Evolutionary conservation across 2,888 invertebrate species (phyloP), one percentile per base, ranked within the genome.

Genomic region (Catocala fraxini): DNA sequence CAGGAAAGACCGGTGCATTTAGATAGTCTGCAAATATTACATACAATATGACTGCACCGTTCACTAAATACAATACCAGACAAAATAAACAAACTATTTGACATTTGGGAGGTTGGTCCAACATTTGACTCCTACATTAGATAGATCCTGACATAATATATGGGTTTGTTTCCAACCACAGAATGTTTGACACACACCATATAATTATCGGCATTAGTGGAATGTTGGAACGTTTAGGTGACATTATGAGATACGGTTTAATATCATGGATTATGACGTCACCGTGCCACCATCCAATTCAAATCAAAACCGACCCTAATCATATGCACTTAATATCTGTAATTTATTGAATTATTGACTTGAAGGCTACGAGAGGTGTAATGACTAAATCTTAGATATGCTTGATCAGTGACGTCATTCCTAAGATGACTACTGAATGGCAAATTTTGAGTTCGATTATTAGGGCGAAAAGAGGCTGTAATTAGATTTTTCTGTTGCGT

Each of bases 41-140:
- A 52, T 6, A 25, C 11, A 1, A 6, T 73, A 71, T 25, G 0
- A 56, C 56, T 49, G 39, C 1, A 56, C 0, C 68, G 65, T 71
- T 60, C n/a, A 11, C 12, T 2, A 48, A 54, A 56, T 25, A 11
- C 9, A 51, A 48, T 55, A 66, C 62, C 25, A 58, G 25, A 68
- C 48, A 68, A 72, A 67, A 70, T 54, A 63, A 73, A 67, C 74
- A 45, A 60, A 62, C 48, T 56, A 52, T 68, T 34, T 67, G 67
- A 64, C 56, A 45, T 58, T 62, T 48, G 0, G 13, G 59, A 73
- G 52, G 57, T 33, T 60, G 62, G 48, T 48, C 49, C 49, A 15
- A 62, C 9, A 9, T 39, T 39, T 39, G 49, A 12, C 13, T 64
- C 60, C 66, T 72, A 51, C 53, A 66, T 48, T 46, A 5, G 35